Evolutionary conservation across 2,797 vertebrate genomes (phyloP).

Genomic region (Spondyliosoma cantharus): DNA sequence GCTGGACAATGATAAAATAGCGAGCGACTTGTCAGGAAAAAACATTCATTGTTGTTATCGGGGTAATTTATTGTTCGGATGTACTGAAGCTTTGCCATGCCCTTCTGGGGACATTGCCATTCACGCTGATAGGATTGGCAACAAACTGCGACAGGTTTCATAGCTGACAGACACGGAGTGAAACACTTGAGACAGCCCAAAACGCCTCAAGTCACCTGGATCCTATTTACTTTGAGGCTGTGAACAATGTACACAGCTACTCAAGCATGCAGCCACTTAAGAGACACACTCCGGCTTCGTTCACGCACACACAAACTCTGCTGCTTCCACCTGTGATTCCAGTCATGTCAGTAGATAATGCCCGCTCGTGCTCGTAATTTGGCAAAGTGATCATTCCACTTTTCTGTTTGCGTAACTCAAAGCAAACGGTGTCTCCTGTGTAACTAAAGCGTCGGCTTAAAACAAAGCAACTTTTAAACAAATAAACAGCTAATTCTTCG

Average conservation of each 20-base stretch:
- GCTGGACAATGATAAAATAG: constrained; percentile 71
- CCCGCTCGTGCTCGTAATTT: constrained; percentile 6
- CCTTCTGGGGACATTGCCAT: constrained; percentile 78
- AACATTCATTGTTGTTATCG: constrained; percentile 67
- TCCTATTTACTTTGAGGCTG: constrained; percentile 58
- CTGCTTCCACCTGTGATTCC: background rate
- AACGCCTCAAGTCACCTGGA: constrained; percentile 64
- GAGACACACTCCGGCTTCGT: background rate
- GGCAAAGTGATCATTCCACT: background rate
- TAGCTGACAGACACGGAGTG: constrained; percentile 57
- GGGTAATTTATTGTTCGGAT: constrained; percentile 73
- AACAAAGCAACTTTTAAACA: background rate
- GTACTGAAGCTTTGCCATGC: constrained; percentile 60
- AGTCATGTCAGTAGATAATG: background rate
- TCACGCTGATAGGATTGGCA: constrained; percentile 74
- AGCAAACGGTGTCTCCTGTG: background rate
- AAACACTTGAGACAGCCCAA: constrained; percentile 65
- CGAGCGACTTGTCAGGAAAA: constrained; percentile 65
- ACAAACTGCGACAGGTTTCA: constrained; percentile 69
- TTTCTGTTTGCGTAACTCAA: constrained; percentile 2
- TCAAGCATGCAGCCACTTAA: constrained; percentile 24
- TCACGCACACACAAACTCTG: background rate
- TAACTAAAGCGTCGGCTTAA: background rate
- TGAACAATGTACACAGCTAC: constrained; percentile 42
- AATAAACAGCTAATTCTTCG: background rate